Conservation (phyloP, 1,140 invertebrate species). For the Antheraea mylitta region DNA sequence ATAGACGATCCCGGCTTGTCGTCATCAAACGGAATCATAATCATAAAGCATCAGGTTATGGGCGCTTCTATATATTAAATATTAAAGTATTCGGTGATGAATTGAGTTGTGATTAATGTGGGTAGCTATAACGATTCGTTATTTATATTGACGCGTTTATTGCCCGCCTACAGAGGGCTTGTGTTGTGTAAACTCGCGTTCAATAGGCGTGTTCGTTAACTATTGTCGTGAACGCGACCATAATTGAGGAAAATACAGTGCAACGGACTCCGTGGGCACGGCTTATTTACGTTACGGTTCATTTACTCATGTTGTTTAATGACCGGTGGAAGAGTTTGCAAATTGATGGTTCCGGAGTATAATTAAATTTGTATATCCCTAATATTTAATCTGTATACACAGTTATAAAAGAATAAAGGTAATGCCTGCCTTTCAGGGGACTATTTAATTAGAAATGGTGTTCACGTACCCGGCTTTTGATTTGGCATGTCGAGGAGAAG, state of each 20-base stretch:
- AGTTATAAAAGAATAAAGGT: too few species aligned
- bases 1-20: slow-evolving; percentile 26
- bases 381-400: neutral
- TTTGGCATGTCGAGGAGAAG: too few species aligned
- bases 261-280: slow-evolving; percentile 17
- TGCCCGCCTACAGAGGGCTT: slow-evolving; percentile 10
- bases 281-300: slow-evolving; percentile 13
- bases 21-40: slow-evolving; percentile 27
- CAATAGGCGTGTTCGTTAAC: slow-evolving; percentile 17
- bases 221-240: slow-evolving; percentile 27
- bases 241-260: slow-evolving; percentile 21
- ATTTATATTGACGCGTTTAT: slow-evolving; percentile 24
- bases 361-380: neutral
- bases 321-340: slow-evolving; percentile 7
- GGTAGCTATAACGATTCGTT: slow-evolving; percentile 22
- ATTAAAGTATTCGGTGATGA: slow-evolving; percentile 17
- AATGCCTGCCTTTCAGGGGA: too few species aligned
- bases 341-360: neutral
- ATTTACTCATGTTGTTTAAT: neutral
- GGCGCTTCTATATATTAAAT: slow-evolving; percentile 22
- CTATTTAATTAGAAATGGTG: too few species aligned
- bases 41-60: slow-evolving; percentile 29
- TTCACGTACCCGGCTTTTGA: too few species aligned
- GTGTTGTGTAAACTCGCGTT: slow-evolving; percentile 22
- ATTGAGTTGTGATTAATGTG: slow-evolving; percentile 20